These are phyloP conservation scores for Watsonalla cultraria DNA, from an alignment of 2,888 invertebrate genomes.

Conservation along the genomic window DNA sequence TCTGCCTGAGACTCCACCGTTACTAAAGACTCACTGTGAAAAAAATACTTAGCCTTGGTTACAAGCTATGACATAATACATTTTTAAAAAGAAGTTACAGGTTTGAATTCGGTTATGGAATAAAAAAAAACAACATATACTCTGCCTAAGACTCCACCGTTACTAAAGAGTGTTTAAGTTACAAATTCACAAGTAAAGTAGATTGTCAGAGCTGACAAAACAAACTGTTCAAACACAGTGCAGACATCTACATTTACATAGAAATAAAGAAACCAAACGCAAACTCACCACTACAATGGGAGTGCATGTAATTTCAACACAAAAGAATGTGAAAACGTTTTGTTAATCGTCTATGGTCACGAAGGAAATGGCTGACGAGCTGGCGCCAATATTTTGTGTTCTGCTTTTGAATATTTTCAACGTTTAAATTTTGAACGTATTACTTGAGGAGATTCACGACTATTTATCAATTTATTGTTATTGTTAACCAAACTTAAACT, in stretches of 20 bases:
- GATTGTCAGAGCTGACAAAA: neutral
- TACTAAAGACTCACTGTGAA: no score
- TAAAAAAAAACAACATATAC: no score
- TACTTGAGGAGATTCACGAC: no score
- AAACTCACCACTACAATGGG: neutral
- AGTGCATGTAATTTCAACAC: neutral
- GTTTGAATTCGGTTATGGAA: no score
- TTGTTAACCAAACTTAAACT: no score
- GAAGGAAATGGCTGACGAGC: neutral
- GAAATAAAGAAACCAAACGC: neutral
- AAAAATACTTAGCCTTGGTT: no score
- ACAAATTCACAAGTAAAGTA: neutral
- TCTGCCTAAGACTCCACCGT: no score
- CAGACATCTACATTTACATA: neutral
- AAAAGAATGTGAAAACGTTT: neutral
- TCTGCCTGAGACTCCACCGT: no score
- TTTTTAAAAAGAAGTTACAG: no score
- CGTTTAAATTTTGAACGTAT: neutral
- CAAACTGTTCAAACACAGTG: neutral
- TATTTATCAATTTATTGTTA: no score
- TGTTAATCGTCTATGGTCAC: neutral
- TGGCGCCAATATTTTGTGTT: neutral
- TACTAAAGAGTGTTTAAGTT: neutral
- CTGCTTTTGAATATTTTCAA: neutral
- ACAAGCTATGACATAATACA: no score